Evolutionary conservation across 2,113 vertebrate species (phyloP), one percentile per base, ranked within the genome.

Genomic region (Piprites chloris): DNA sequence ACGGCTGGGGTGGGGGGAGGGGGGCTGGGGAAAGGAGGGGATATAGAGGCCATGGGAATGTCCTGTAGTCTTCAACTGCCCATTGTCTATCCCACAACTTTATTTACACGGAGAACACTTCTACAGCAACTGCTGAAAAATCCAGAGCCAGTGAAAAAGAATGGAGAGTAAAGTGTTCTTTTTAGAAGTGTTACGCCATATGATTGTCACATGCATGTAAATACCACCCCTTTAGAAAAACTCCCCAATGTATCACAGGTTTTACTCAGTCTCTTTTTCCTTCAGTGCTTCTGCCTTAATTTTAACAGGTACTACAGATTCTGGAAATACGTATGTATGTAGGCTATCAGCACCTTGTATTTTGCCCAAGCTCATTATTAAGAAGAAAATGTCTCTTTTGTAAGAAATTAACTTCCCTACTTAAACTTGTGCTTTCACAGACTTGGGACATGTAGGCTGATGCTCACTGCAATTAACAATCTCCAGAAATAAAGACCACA

Each of bases 1-100:
- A 5, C 14, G 23, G 49, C 12, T 12, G 47, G 22, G 24, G 49
- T 1, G 4, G 12, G 23, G 23, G 44, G 44, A 9, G 20, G 9
- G 44, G 44, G 44, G 42, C 14, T 14, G 42, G 16, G 44, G 44
- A 9, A 50, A 50, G 83, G 87, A 84, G 8, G 37, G 58, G 50
- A 8, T 80, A 44, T 37, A 96, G 47, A 89, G 94, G 91, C 93
- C 96, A 90, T 95, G 95, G 93, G 96, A 98, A 98, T 80, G 49
- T 53, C 68, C 85, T 85, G n/a, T 46, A 77, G 32, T 86, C 69
- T 79, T 86, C 85, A 91, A 18, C 21, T 63, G 62, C 67, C 20
- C 30, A 3, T 83, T 75, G 3, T 42, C 66, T 72, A 27, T 37
- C n/a, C 49, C 76, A 69, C 82, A 96, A 59, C n/a, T 84, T 87